These are phyloP conservation scores for Nebria ingens DNA, from an alignment of 1,140 invertebrate genomes.

Conservation along the genomic window DNA sequence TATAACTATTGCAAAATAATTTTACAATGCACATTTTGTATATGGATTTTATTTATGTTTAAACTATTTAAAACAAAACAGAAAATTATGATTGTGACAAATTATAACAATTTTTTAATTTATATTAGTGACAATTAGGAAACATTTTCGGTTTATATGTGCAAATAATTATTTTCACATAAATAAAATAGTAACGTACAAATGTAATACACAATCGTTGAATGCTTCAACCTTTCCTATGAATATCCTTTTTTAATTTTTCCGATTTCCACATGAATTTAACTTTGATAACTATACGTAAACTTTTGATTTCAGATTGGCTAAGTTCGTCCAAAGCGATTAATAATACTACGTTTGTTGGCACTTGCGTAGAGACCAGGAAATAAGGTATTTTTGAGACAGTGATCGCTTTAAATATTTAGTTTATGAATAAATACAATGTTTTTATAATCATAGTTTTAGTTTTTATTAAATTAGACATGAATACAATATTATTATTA, in stretches of 20 bases:
- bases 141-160: neutral
- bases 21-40: constrained; percentile 2
- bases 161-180: neutral
- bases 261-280: neutral
- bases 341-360: neutral
- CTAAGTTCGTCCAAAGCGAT: neutral
- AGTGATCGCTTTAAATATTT: neutral
- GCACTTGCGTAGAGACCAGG: neutral
- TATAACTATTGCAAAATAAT: no score
- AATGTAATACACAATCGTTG: neutral
- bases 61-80: no score
- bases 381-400: neutral
- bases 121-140: neutral
- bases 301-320: neutral
- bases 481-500: no score
- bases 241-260: neutral
- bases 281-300: neutral
- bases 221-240: neutral
- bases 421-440: neutral
- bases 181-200: neutral
- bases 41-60: neutral
- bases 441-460: neutral
- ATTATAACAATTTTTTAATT: neutral
- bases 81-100: neutral
- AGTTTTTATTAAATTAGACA: neutral